Conservation (phyloP, 2,113 vertebrate genomes). For the Perca flavescens region DNA sequence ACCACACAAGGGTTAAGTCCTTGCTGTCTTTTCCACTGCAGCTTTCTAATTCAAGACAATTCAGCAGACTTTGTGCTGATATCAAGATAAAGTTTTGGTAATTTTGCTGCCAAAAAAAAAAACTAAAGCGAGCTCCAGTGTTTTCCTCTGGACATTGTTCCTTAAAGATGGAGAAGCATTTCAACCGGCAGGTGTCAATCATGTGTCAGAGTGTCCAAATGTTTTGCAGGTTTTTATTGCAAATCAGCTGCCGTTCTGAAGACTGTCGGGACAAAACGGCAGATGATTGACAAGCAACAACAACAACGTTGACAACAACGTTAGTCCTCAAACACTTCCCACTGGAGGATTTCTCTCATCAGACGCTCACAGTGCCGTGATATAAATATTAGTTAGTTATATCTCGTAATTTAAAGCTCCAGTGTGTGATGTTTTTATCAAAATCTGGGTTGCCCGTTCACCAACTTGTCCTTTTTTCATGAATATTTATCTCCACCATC, state of each 20-base stretch:
- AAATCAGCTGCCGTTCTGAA: slow-evolving; percentile 5
- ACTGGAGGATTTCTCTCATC: neutral
- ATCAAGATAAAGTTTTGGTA: neutral
- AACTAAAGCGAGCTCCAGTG: neutral
- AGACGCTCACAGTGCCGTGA: neutral
- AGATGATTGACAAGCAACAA: slow-evolving; percentile 20
- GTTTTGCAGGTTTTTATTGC: slow-evolving; percentile 47
- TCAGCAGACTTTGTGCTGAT: slow-evolving; percentile 1
- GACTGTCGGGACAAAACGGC: neutral
- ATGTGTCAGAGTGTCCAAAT: slow-evolving; percentile 45
- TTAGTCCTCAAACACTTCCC: neutral
- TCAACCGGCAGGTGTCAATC: slow-evolving; percentile 16
- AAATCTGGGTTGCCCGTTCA: no score
- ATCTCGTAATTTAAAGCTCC: neutral
- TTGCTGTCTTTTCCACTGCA: neutral
- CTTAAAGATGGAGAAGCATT: neutral
- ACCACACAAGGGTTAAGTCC: no score
- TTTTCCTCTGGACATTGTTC: slow-evolving; percentile 20
- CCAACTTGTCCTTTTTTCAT: no score
- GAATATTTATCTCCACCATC: no score
- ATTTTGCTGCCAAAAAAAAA: neutral
- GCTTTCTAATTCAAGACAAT: neutral
- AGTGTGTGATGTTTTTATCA: no score
- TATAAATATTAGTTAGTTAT: neutral
- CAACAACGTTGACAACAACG: neutral